A percentile compares a stretch with the other conserved stretches of the same genome.
These are phyloP conservation scores for Athene cunicularia DNA, from an alignment of 2,113 vertebrate species.

Conservation along the genomic window DNA sequence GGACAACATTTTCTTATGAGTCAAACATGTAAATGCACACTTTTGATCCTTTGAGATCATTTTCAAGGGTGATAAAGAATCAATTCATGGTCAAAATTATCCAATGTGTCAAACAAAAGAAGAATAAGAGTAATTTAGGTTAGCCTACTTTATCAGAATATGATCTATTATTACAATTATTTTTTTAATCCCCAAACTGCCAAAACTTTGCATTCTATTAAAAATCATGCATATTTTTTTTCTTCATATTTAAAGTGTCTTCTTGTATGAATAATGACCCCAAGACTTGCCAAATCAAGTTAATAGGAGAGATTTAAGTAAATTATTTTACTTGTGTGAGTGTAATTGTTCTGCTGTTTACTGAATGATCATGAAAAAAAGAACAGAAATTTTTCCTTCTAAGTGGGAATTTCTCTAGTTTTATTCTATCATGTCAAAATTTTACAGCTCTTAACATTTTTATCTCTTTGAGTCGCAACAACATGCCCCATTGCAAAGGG, in stretches of 20 bases:
- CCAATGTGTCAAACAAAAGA: not conserved
- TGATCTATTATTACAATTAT: fast-evolving
- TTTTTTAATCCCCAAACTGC: not conserved
- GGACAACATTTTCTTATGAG: not conserved
- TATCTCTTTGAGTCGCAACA: not conserved
- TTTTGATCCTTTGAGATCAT: not conserved
- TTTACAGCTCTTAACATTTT: not conserved
- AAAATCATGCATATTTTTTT: not conserved
- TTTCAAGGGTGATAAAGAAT: not conserved
- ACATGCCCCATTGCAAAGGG: not conserved
- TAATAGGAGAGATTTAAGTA: not conserved
- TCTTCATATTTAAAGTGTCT: not conserved
- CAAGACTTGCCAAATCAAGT: not conserved
- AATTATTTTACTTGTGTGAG: not conserved
- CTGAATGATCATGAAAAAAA: not conserved
- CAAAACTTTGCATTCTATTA: not conserved
- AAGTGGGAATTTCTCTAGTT: not conserved
- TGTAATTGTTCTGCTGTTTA: not conserved
- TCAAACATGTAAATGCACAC: not conserved
- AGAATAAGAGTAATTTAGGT: not conserved
- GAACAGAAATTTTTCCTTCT: not conserved
- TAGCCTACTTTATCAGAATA: not conserved
- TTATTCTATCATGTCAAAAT: not conserved
- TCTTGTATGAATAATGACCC: not conserved
- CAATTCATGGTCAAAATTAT: not conserved